Evolutionary conservation across 1,140 invertebrate species (phyloP).

Genomic region (Euura lappo): DNA sequence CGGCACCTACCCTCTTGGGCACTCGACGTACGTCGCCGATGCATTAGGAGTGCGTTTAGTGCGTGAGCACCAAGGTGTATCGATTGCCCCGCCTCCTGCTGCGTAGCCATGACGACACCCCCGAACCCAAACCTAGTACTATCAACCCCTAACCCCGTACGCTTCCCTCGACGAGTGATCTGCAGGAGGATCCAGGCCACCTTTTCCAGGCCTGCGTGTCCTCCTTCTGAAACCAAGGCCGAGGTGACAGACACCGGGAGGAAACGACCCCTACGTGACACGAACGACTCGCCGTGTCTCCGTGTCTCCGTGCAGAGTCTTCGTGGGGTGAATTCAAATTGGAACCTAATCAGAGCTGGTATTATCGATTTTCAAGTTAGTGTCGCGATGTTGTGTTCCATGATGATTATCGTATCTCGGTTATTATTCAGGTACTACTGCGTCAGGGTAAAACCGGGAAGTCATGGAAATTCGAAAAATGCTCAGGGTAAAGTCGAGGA

Average conservation of each 20-base stretch:
- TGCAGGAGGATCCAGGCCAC: conserved; percentile 2
- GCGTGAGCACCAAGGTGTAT: conserved; percentile 57
- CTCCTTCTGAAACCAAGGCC: neutral
- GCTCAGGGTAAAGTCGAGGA: no score
- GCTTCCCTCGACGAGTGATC: conserved; percentile 29
- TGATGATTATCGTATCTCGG: no score
- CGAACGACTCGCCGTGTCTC: neutral
- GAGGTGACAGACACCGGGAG: neutral
- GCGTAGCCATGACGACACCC: conserved; percentile 61
- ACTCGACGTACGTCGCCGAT: neutral
- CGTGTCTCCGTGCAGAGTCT: neutral
- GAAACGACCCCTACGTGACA: neutral
- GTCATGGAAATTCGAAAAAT: no score
- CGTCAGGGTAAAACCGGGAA: no score
- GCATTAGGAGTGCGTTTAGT: conserved; percentile 42
- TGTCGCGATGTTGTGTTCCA: no score
- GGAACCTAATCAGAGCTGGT: neutral
- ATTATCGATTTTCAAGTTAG: no score
- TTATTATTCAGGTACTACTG: no score
- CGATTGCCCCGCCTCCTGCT: conserved; percentile 60
- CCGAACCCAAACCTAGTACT: conserved; percentile 44
- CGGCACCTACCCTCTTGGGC: no score
- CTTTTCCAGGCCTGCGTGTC: neutral
- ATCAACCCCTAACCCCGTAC: conserved; percentile 55
- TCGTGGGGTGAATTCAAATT: neutral